Evolutionary conservation across 2,113 vertebrate genomes (phyloP), one percentile per base, ranked within the genome.

Genomic region (Empidonax traillii): DNA sequence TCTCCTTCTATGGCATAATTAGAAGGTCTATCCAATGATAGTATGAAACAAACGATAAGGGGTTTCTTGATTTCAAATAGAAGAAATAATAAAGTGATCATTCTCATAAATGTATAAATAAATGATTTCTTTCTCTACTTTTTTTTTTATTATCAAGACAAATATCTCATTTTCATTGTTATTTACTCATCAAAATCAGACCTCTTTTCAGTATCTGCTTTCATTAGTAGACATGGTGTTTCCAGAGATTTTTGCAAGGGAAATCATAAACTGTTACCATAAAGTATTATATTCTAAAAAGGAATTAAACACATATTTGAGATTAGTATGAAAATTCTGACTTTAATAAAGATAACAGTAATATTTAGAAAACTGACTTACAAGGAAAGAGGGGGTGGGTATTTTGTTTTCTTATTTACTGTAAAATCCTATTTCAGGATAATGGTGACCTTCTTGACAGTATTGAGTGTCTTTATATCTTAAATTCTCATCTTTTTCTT

Each of bases 381-480:
- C 10, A 55, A 75, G 27, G 9, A 67, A 31, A 61, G n/a, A 83
- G 24, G 17, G 3, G 2, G 1, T 7, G 2, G 59, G 0, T n/a
- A 6, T 79, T 85, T 80, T 35, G 7, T 61, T 22, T 61, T 74
- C 27, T 76, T 80, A 37, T 82, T 83, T 80, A 80, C 10, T 43
- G 4, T 10, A 69, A 62, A 83, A 46, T 25, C 3, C 8, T 59
- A 5, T 78, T 68, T 72, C 56, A 69, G n/a, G 18, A 47, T 55
- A 93, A 85, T 49, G 16, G 11, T 84, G 39, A 67, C 33, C 69
- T 63, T 86, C 20, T 74, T 65, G 41, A 55, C 23, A 61, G 31
- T 33, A 66, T 51, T 73, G 24, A 88, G 2, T 61, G 15, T 52
- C 16, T 69, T 93, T 85, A 20, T 71, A 44, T 41, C 24, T 89